Percentiles rank a stretch among this genome's conserved stretches.
phyloP scores from a whole-genome alignment of 2,113 vertebrate genomes.

The Cheilinus undulatus region DNA sequence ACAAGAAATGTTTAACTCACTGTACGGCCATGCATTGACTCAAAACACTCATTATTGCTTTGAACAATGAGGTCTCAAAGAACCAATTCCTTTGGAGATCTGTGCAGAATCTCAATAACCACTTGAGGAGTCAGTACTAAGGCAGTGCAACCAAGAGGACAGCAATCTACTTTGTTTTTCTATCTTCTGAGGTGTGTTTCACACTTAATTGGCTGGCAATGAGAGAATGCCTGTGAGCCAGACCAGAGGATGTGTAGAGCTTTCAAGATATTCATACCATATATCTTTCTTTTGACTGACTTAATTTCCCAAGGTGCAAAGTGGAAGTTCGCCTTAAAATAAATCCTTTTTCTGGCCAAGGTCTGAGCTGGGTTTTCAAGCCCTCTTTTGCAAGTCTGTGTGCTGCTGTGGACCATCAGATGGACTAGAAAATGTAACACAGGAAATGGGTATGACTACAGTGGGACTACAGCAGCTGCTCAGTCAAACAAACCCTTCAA shows the following conservation, averaged over 20 bases:
- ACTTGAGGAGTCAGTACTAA: conserved; percentile 32
- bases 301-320: conserved; percentile 79
- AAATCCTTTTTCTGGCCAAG: conserved; percentile 59
- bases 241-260: conserved; percentile 45
- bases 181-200: conserved; percentile 56
- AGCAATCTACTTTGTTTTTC: conserved; percentile 33
- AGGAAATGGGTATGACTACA: conserved; percentile 24
- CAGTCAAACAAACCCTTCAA: conserved; percentile 34
- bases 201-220: conserved; percentile 70
- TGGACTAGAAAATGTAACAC: conserved; percentile 29
- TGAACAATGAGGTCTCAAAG: conserved; percentile 9
- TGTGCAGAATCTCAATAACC: conserved; percentile 29
- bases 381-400: conserved; percentile 49
- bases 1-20: conserved; percentile 8
- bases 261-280: conserved; percentile 61
- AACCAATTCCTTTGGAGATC: conserved; percentile 32
- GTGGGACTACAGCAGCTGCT: conserved; percentile 25
- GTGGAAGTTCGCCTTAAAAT: conserved; percentile 55
- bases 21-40: background rate
- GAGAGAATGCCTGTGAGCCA: conserved; percentile 51
- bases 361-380: conserved; percentile 43
- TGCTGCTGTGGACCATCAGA: conserved; percentile 45
- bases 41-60: conserved; percentile 29
- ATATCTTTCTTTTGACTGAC: conserved; percentile 64
- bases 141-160: conserved; percentile 33